phyloP scores from a whole-genome alignment of 2,797 vertebrate genomes.

The Hippoglossus hippoglossus region DNA sequence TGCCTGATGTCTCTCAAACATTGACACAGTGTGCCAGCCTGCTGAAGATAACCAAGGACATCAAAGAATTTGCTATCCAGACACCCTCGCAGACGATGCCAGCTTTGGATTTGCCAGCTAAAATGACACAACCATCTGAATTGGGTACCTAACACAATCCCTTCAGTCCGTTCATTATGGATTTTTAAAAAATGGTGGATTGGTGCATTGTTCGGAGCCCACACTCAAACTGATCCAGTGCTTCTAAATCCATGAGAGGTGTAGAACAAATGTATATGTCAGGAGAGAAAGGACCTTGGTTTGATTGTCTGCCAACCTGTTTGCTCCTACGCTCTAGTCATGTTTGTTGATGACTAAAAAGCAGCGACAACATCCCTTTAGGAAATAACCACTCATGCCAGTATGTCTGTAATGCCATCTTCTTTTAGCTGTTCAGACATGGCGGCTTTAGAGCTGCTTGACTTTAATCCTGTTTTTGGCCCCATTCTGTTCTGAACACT shows the following conservation, averaged over 20 bases:
- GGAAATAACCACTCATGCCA: slow-evolving; percentile 40
- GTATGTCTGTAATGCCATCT: slow-evolving; percentile 54
- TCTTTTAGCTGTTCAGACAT: slow-evolving; percentile 57
- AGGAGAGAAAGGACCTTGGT: slow-evolving; percentile 48
- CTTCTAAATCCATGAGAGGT: slow-evolving; percentile 59
- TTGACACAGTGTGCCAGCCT: slow-evolving; percentile 43
- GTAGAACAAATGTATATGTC: slow-evolving; percentile 60
- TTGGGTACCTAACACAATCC: slow-evolving; percentile 40
- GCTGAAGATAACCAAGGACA: slow-evolving; percentile 53
- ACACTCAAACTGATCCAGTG: slow-evolving; percentile 49
- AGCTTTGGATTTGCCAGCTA: slow-evolving; percentile 32
- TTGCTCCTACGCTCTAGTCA: slow-evolving; percentile 54
- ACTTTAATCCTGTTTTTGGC: slow-evolving; percentile 67
- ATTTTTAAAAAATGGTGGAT: slow-evolving; percentile 20
- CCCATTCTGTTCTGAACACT: slow-evolving; percentile 47
- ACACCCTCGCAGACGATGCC: slow-evolving; percentile 75
- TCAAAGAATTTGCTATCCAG: slow-evolving; percentile 46
- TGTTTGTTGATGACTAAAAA: slow-evolving; percentile 54
- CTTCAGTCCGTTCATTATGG: slow-evolving; percentile 30
- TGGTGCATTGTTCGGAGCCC: slow-evolving; percentile 38
- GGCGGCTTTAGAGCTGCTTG: slow-evolving; percentile 37
- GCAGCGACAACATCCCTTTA: slow-evolving; percentile 55
- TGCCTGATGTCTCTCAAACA: slow-evolving; percentile 28
- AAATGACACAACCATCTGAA: slow-evolving; percentile 42
- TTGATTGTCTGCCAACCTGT: slow-evolving; percentile 59